These are phyloP conservation scores for Alviniconcha strummeri DNA, from an alignment of 2,888 invertebrate genomes.

Conservation along the genomic window DNA sequence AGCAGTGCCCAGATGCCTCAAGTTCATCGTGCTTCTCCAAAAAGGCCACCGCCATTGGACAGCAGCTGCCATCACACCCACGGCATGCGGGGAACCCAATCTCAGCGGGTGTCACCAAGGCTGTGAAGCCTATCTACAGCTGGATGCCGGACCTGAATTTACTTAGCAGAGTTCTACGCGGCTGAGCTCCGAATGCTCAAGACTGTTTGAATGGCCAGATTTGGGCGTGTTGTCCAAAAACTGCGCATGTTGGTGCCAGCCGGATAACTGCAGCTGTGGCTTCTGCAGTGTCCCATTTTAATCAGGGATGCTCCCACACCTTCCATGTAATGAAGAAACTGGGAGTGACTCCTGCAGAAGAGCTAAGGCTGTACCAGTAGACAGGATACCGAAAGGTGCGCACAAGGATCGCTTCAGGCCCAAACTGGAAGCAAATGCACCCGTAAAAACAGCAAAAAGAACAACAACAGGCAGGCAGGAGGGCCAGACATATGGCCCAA, in stretches of 20 bases:
- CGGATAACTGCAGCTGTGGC: neutral
- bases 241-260: neutral
- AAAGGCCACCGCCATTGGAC: neutral
- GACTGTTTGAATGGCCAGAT: neutral
- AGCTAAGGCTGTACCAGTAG: neutral
- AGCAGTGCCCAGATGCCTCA: neutral
- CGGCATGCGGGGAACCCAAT: neutral
- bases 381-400: neutral
- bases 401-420: neutral
- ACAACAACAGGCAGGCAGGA: neutral
- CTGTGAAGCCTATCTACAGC: neutral
- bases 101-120: neutral
- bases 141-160: neutral
- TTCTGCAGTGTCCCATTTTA: slow-evolving; percentile 3
- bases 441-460: neutral
- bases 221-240: neutral
- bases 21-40: slow-evolving; percentile 1
- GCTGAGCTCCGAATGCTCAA: neutral
- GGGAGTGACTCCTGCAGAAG: neutral
- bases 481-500: neutral
- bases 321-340: neutral
- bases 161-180: neutral
- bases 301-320: neutral
- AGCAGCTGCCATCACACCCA: neutral
- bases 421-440: neutral